Conservation (phyloP, 2,888 invertebrate species). For the Drosophila neonasuta region DNA sequence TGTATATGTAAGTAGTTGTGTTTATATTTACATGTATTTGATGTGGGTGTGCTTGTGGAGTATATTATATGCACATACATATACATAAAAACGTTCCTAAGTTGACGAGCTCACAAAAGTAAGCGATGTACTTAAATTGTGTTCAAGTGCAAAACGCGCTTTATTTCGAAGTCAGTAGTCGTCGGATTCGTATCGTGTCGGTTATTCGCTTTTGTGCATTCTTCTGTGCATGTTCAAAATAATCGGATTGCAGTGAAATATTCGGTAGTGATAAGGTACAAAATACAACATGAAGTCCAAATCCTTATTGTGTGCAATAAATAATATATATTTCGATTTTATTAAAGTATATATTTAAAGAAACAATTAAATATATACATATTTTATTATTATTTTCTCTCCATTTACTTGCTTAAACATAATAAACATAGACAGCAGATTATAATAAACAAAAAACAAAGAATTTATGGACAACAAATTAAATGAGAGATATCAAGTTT, state of each 20-base stretch:
- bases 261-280: constrained; percentile 50
- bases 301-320: constrained; percentile 22
- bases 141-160: constrained; percentile 59
- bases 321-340: background rate
- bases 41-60: constrained; percentile 1
- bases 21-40: background rate
- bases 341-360: no score
- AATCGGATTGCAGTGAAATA: constrained; percentile 34
- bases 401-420: background rate
- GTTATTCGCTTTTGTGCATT: constrained; percentile 33
- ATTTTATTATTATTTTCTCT: no score
- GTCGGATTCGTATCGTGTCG: constrained; percentile 60
- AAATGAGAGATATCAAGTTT: no score
- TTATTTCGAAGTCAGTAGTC: constrained; percentile 73
- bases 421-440: no score
- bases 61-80: constrained; percentile 1
- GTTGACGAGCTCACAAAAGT: constrained; percentile 5
- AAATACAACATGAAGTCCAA: background rate
- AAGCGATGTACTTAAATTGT: constrained; percentile 67
- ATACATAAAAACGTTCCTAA: constrained; percentile 8
- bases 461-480: no score
- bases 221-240: constrained; percentile 12
- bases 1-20: background rate
- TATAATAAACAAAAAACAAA: background rate
- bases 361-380: no score